Percentiles rank a stretch among this genome's conserved stretches.
Evolutionary conservation across 2,888 invertebrate species (phyloP).

Genomic region (Eupithecia abbreviata): DNA sequence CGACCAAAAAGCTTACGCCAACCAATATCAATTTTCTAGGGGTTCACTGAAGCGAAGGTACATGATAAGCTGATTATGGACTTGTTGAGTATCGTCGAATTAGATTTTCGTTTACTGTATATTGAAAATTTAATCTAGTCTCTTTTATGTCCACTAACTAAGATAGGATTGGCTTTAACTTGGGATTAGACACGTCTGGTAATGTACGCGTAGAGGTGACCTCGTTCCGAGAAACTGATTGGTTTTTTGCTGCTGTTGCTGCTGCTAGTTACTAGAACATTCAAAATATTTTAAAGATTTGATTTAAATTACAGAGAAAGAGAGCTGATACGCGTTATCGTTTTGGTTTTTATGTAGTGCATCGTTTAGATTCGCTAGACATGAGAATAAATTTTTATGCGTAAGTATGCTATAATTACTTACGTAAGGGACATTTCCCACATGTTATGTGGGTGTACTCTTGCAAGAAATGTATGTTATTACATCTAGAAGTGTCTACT

Average conservation of each 20-base stretch:
- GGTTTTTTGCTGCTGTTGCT: constrained; percentile 1
- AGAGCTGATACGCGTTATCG: neutral
- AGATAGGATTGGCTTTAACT: neutral
- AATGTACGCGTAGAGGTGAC: constrained; percentile 12
- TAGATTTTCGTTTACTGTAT: constrained; percentile 25
- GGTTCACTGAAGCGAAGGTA: constrained; percentile 24
- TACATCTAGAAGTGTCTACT: neutral
- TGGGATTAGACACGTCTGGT: constrained; percentile 9
- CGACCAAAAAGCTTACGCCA: constrained; percentile 25
- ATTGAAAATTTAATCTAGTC: constrained; percentile 22
- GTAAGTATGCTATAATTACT: neutral
- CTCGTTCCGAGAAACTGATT: constrained; percentile 8
- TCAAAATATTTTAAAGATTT: neutral
- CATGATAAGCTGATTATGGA: constrained; percentile 29
- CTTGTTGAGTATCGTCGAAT: constrained; percentile 25
- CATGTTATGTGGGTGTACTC: neutral
- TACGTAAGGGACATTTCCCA: neutral
- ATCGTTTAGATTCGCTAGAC: neutral
- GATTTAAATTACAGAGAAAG: neutral
- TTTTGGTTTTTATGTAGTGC: neutral
- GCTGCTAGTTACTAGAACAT: neutral
- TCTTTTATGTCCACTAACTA: constrained; percentile 13
- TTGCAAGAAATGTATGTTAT: constrained; percentile 1
- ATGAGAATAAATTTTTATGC: neutral
- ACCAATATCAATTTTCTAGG: constrained; percentile 32